Conservation (phyloP, 2,113 vertebrate species). For the Guaruba guarouba region DNA sequence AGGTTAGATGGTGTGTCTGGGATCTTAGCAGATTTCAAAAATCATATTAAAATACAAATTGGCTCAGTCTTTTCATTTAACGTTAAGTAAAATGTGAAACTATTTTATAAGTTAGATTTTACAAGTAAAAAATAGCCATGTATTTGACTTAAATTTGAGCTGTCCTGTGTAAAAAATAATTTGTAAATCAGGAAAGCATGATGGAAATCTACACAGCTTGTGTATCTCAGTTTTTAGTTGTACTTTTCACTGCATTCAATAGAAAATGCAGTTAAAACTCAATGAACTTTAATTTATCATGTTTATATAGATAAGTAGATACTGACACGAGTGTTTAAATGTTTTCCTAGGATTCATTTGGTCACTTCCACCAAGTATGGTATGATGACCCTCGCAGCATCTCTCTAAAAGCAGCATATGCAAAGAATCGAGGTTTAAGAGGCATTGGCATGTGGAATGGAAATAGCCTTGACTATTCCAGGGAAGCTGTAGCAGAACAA, state of each 20-base stretch:
- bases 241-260: background rate
- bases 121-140: background rate
- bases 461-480: slow-evolving; percentile 86
- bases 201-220: background rate
- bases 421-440: slow-evolving; percentile 76
- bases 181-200: background rate
- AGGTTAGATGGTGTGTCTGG: background rate
- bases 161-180: background rate
- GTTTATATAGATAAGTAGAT: background rate
- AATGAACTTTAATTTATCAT: background rate
- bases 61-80: background rate
- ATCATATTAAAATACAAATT: background rate
- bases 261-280: background rate
- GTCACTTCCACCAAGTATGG: slow-evolving; percentile 90
- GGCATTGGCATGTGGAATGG: slow-evolving; percentile 96
- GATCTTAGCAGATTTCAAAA: background rate
- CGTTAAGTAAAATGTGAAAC: background rate
- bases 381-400: slow-evolving; percentile 90
- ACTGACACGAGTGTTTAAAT: background rate
- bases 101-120: background rate
- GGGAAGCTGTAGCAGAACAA: slow-evolving; percentile 70
- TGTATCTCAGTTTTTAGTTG: background rate
- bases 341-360: slow-evolving; percentile 76
- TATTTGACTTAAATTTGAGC: background rate
- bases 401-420: slow-evolving; percentile 81